Conservation (phyloP, 2,888 invertebrate genomes). For the Drosophila eohydei region DNA sequence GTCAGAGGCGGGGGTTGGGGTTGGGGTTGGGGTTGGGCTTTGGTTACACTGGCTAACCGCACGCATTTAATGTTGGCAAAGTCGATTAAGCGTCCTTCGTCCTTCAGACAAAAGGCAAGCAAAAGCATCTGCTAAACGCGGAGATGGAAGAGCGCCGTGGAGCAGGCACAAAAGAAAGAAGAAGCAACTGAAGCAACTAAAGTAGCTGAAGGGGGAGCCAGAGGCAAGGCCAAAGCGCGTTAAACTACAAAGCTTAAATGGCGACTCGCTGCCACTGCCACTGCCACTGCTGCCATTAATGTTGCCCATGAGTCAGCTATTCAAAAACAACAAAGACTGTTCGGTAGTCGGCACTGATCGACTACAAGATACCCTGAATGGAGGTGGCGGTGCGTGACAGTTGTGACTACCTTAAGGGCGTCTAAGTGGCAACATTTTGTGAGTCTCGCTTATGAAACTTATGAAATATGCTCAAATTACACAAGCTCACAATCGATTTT, state of each 20-base stretch:
- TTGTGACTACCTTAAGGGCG: neutral
- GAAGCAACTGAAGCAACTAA: neutral
- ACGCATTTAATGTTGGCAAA: slow-evolving; percentile 77
- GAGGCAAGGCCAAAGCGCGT: slow-evolving; percentile 25
- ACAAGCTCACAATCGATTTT: neutral
- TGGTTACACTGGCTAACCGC: slow-evolving; percentile 60
- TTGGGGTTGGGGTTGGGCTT: slow-evolving; percentile 6
- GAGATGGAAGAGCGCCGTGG: no score
- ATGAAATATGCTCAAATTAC: neutral
- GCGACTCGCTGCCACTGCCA: slow-evolving; percentile 17
- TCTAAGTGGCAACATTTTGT: neutral
- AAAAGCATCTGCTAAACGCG: slow-evolving; percentile 50
- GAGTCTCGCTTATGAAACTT: no score
- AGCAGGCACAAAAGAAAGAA: neutral
- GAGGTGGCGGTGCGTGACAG: neutral
- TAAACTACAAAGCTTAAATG: slow-evolving; percentile 36
- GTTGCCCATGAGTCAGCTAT: slow-evolving; percentile 65
- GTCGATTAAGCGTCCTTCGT: slow-evolving; percentile 71
- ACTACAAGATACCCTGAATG: slow-evolving; percentile 1
- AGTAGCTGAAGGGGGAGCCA: slow-evolving; percentile 4
- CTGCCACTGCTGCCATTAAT: slow-evolving; percentile 31
- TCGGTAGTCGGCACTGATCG: no score
- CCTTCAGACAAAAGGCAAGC: slow-evolving; percentile 37
- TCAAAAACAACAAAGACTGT: neutral
- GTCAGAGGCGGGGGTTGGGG: neutral